These are phyloP conservation scores for Rattus rattus DNA, from an alignment of 2,113 vertebrate genomes.

Conservation along the genomic window DNA sequence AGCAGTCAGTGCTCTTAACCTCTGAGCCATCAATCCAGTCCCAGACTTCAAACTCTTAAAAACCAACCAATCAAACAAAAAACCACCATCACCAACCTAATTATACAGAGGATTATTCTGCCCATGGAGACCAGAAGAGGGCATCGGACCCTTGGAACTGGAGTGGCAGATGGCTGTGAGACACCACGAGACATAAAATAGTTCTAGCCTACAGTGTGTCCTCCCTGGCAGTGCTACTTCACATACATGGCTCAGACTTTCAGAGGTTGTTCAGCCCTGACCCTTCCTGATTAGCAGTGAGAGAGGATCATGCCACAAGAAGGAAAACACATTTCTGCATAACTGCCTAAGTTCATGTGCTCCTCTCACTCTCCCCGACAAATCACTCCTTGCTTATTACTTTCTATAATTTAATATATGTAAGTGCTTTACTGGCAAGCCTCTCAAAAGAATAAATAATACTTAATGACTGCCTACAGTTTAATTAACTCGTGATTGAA, in stretches of 20 bases:
- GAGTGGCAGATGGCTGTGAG: not conserved
- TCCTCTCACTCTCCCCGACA: constrained; percentile 66
- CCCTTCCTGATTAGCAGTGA: not conserved
- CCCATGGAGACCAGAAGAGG: not conserved
- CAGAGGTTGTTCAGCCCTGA: not conserved
- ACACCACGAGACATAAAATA: not conserved
- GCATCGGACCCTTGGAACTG: not conserved
- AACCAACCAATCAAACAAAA: not conserved
- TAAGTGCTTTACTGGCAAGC: constrained; percentile 84
- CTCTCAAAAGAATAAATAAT: constrained; percentile 83
- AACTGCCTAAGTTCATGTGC: constrained; percentile 77
- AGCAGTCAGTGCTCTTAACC: no score
- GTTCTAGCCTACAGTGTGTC: not conserved
- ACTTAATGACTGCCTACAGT: constrained; percentile 83
- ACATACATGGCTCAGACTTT: not conserved
- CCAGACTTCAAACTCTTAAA: not conserved
- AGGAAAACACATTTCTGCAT: constrained; percentile 68
- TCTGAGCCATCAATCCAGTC: no score
- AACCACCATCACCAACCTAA: not conserved
- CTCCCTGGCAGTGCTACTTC: rapidly evolving
- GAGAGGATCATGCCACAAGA: constrained; percentile 59
- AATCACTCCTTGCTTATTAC: constrained; percentile 81
- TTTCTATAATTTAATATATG: constrained; percentile 81
- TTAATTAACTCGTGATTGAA: constrained; percentile 87
- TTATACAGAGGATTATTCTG: no score